Evolutionary conservation across 1,140 invertebrate genomes (phyloP).

Genomic region (Hestina assimilis): DNA sequence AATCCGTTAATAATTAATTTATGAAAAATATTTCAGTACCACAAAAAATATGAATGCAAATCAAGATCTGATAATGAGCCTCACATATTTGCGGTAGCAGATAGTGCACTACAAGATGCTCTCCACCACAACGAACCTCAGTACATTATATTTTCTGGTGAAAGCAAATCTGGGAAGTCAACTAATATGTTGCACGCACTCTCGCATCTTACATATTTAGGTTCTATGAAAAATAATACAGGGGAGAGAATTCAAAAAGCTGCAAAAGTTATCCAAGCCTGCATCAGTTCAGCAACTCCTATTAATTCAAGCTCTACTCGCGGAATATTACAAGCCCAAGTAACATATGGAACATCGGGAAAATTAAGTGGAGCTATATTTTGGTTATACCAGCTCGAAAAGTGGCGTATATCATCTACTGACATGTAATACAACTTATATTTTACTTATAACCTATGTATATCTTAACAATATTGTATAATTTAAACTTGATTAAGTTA

Average conservation of each 20-base stretch:
- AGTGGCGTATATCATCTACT: conserved; percentile 89
- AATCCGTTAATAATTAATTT: background rate
- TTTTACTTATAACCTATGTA: no score
- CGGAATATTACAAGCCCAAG: conserved; percentile 89
- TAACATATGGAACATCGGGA: conserved; percentile 90
- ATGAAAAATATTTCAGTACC: conserved; percentile 80
- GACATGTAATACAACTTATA: conserved; percentile 80
- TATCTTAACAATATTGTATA: no score
- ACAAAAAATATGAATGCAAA: conserved; percentile 90
- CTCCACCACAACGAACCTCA: conserved; percentile 90
- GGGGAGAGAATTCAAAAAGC: conserved; percentile 85
- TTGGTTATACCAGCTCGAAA: conserved; percentile 92
- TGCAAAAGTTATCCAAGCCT: conserved; percentile 87
- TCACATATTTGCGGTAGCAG: conserved; percentile 93
- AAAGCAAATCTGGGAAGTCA: conserved; percentile 91
- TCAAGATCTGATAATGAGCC: conserved; percentile 93
- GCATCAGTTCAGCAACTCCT: conserved; percentile 91
- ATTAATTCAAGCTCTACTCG: conserved; percentile 93
- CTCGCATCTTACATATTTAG: conserved; percentile 87
- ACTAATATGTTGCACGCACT: conserved; percentile 86
- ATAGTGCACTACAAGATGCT: conserved; percentile 91
- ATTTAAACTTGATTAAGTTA: no score
- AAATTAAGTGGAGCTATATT: conserved; percentile 92
- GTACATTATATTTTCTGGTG: conserved; percentile 89
- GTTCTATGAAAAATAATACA: conserved; percentile 79